These are phyloP conservation scores for Lumbricus terrestris DNA, from an alignment of 2,888 invertebrate genomes.

Conservation along the genomic window DNA sequence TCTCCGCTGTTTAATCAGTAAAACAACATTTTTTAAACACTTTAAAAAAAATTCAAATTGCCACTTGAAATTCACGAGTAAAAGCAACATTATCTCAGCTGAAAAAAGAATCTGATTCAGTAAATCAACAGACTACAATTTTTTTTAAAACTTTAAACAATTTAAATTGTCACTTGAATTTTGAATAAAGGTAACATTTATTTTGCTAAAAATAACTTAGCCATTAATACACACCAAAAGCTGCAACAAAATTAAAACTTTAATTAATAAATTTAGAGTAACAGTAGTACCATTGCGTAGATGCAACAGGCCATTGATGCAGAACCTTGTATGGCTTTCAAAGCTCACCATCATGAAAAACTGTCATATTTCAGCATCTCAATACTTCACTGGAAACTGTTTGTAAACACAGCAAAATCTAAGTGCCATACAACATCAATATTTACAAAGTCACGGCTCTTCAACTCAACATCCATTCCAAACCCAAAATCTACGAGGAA, in stretches of 20 bases:
- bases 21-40: background rate
- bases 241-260: background rate
- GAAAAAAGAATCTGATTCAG: background rate
- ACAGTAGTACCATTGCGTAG: background rate
- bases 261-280: background rate
- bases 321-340: background rate
- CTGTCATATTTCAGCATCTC: background rate
- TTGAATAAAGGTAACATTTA: too few relatives aligned
- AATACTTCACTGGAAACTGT: background rate
- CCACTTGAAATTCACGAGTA: background rate
- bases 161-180: too few relatives aligned
- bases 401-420: background rate
- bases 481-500: background rate
- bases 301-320: background rate
- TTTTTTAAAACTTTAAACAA: too few relatives aligned
- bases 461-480: background rate
- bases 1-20: slow-evolving; percentile 72
- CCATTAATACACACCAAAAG: background rate
- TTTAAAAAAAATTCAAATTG: background rate
- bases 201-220: too few relatives aligned
- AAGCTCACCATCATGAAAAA: background rate
- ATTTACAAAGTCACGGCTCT: background rate
- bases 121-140: background rate
- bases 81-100: background rate
- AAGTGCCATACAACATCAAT: background rate